Evolutionary conservation across 2,888 invertebrate species (phyloP), one percentile per base, ranked within the genome.

Genomic region (Timema cristinae): DNA sequence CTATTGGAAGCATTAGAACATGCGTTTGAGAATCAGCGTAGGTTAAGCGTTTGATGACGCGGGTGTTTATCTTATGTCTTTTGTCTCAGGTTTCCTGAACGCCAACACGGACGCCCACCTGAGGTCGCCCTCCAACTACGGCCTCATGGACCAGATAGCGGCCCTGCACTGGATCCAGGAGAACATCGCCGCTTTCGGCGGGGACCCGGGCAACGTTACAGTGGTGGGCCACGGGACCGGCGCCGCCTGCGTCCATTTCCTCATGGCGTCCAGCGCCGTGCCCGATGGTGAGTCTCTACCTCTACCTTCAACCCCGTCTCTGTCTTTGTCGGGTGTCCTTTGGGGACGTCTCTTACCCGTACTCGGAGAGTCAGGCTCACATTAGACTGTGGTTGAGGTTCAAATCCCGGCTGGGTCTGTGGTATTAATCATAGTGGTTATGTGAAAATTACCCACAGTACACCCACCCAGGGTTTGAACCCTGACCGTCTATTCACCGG

Each of bases 101-200:
- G 7, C 47, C 47, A 32, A 48, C 63, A 48, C 47, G 11, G 63
- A 32, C 5, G 63, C 47, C 47, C 47, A 63, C 47, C 63, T 48
- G 63, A 8, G 63, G 8, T 47, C 32, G 63, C 63, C 63, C 11
- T 8, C 63, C 47, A 63, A 63, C 63, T 63, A 63, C 63, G 63
- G 63, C 63, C 63, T 63, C 63, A 63, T 63, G 63, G 63, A 63
- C 63, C 63, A 63, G n/a, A 48, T 63, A 13, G 63, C 63, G 32
- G 63, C 63, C 9, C 63, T 63, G 63, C 63, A 63, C 63, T 63
- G 63, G 63, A 48, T 63, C 11, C 63, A 63, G 63, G 63, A 63
- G 63, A 63, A 63, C 63, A 63, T 63, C 63, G 63, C 63, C 10
- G 63, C 63, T 6, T 63, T 63, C 63, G 63, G 63, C 47, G 63